Base-by-base conservation (phyloP, 1,140 invertebrate genomes). In the Zaprionus camerounensis region DNA sequence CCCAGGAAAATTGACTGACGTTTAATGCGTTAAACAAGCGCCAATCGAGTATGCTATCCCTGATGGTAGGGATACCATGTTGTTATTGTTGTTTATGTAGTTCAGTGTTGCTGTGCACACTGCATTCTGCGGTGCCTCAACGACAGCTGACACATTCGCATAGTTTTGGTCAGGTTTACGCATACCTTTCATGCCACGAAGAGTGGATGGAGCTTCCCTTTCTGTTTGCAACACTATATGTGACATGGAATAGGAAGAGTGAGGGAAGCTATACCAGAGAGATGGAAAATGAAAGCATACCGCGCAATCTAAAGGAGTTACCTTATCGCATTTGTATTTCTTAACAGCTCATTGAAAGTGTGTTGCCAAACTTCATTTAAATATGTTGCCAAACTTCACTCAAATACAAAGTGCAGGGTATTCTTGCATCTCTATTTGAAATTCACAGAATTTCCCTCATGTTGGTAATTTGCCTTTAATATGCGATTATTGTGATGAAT, bases 381-480 rank as follows among this genome's bases (percentile, higher is more conserved):
- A 0, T 7, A 28, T 28, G 26, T 28, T 28, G 26, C 36, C 13
- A 38, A 38, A 38, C 36, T 38, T 38, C 36, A 38, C 36, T 38
- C 4, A 38, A 34, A 34, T 11, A 15, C 36, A 38, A 38, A 38
- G 0, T 38, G 13, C 41, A 46, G 41, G n/a, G 41, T 46, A 46
- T 46, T 46, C 7, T 3, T 3, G 6, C 7, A 3, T 46, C n/a
- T 17, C 2, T 3, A 7, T 46, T 46, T 2, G 0, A 41, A n/a
- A 11, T 11, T 11, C 46, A 51, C 11, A 11, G 9, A 44, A 38
- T 36, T 38, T 46, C 12, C 20, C 24, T 58, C 28, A 6, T n/a
- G 20, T 26, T 61, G 85, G 74, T 83, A 78, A 83, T 69, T 75
- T 46, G 20, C 51, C 53, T 69, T 77, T 61, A 78, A 49, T 72